Evolutionary conservation across 2,888 invertebrate genomes (phyloP).

Genomic region (Unio delphinus): DNA sequence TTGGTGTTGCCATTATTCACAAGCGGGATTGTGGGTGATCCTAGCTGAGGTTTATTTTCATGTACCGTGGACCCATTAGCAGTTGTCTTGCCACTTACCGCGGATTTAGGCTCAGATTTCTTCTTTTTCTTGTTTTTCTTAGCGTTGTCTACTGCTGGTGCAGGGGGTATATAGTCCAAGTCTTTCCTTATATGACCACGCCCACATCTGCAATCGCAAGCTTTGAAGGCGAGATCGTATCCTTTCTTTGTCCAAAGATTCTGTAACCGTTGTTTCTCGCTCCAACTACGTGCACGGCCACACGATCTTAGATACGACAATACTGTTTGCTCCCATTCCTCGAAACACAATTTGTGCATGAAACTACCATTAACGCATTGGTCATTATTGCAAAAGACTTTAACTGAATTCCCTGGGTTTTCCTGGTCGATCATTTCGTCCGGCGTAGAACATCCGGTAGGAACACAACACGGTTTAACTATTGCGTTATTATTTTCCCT

Average conservation of each 20-base stretch:
- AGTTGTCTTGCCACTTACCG: conserved; percentile 68
- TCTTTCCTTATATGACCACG: conserved; percentile 95
- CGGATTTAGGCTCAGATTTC: conserved; percentile 79
- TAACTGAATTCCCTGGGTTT: conserved; percentile 77
- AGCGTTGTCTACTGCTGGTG: conserved; percentile 40
- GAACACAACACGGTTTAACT: conserved; percentile 54
- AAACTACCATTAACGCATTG: conserved; percentile 89
- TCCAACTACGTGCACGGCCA: conserved; percentile 94
- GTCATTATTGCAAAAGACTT: conserved; percentile 95
- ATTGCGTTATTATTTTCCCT: conserved; percentile 24
- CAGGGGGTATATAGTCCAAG: conserved; percentile 89
- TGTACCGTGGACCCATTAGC: conserved; percentile 4
- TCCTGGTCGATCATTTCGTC: conserved; percentile 54
- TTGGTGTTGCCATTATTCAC: conserved; percentile 23
- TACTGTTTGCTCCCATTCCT: conserved; percentile 92
- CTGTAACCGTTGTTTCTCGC: conserved; percentile 92
- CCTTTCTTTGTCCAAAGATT: conserved; percentile 99
- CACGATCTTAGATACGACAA: conserved; percentile 90
- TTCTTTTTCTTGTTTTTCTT: conserved; percentile 77
- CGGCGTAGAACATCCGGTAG: conserved; percentile 44
- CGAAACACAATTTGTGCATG: conserved; percentile 97
- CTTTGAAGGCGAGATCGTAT: conserved; percentile 95
- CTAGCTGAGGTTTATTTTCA: background rate
- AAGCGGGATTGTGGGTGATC: background rate
- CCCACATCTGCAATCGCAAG: conserved; percentile 94